These are phyloP conservation scores for Cisticola juncidis DNA, from an alignment of 2,113 vertebrate genomes.

Conservation along the genomic window DNA sequence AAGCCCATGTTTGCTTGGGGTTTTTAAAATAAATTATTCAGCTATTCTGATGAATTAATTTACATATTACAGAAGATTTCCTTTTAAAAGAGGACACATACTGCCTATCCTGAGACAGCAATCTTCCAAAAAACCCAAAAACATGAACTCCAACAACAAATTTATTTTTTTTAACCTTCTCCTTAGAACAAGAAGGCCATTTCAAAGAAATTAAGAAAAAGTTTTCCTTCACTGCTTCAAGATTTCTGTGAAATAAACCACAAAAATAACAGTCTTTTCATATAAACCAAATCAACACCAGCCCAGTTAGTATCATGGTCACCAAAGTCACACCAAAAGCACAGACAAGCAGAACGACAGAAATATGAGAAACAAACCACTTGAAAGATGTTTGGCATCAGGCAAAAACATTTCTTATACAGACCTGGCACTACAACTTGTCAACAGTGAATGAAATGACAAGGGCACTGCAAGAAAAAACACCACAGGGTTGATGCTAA, in stretches of 20 bases:
- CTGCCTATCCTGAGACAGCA: background rate
- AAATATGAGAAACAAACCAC: background rate
- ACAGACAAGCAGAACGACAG: constrained; percentile 17
- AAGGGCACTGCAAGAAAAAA: constrained; percentile 58
- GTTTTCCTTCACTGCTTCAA: background rate
- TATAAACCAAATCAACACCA: background rate
- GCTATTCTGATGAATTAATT: background rate
- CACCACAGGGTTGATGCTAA: constrained; percentile 18
- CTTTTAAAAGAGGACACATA: background rate
- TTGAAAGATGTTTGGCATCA: constrained; percentile 15
- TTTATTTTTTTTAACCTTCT: fast-evolving
- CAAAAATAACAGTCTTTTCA: background rate
- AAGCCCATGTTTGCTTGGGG: fast-evolving
- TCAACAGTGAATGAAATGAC: constrained; percentile 64
- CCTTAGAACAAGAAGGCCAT: background rate
- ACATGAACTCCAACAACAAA: background rate
- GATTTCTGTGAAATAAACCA: background rate
- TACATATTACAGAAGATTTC: background rate
- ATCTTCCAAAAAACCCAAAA: background rate
- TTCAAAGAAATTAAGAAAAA: background rate
- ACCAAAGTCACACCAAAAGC: constrained; percentile 36
- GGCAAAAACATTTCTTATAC: constrained; percentile 52
- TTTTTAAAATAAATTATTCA: background rate
- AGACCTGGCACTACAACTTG: constrained; percentile 64
- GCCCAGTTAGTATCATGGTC: background rate